A percentile compares a stretch with the other conserved stretches of the same genome.
phyloP scores from a whole-genome alignment of 2,113 vertebrate species.

The Thamnophis sirtalis region DNA sequence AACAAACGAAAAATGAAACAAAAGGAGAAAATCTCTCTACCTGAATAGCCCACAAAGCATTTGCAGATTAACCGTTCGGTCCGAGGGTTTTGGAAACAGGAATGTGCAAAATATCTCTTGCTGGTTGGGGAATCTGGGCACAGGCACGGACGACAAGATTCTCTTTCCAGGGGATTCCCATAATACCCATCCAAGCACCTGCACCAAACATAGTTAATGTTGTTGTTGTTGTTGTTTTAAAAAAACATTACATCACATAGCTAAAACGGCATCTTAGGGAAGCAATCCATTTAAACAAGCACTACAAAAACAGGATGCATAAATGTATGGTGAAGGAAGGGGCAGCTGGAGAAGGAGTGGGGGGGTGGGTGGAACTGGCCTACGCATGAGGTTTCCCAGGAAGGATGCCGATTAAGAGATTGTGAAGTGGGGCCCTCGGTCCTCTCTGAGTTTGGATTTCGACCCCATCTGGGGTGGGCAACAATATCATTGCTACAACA shows the following conservation, averaged over 20 bases:
- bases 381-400: no score
- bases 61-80: constrained; percentile 69
- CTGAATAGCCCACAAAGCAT: constrained; percentile 77
- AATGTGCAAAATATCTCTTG: constrained; percentile 75
- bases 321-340: neutral
- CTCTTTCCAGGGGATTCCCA: constrained; percentile 69
- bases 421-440: no score
- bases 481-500: no score
- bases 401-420: no score
- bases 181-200: constrained; percentile 82
- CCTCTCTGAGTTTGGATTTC: no score
- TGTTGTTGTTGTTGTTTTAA: neutral
- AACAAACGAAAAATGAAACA: no score
- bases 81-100: constrained; percentile 73
- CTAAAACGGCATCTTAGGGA: neutral
- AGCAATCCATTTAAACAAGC: neutral
- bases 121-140: constrained; percentile 77
- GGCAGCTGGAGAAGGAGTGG: neutral
- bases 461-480: no score
- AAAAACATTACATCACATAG: neutral
- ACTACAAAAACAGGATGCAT: neutral
- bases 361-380: no score
- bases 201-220: constrained; percentile 46
- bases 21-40: constrained; percentile 45
- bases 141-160: constrained; percentile 75